A percentile compares a stretch with the other conserved stretches of the same genome.
These are phyloP conservation scores for Raja brachyura DNA, from an alignment of 2,113 vertebrate species.

Conservation along the genomic window DNA sequence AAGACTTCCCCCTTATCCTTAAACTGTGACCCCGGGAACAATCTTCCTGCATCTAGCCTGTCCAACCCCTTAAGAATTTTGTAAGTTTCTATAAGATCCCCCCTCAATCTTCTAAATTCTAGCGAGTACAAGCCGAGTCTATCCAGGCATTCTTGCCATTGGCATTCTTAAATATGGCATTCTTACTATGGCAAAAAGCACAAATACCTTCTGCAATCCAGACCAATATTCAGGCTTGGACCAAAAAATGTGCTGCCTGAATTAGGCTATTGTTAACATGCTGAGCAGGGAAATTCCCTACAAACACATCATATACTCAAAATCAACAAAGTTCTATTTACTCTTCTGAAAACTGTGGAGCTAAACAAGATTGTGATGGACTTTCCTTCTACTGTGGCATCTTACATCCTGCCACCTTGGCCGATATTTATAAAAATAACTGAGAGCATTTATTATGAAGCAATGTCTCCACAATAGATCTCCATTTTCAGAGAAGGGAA, in stretches of 20 bases:
- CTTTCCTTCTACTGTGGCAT: not conserved
- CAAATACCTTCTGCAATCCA: not conserved
- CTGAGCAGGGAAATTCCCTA: not conserved
- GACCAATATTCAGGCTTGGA: not conserved
- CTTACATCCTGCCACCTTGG: not conserved
- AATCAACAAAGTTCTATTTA: not conserved
- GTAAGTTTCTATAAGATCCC: no score
- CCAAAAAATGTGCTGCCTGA: not conserved
- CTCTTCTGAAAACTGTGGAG: no score
- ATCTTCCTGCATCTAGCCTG: no score
- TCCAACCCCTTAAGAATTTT: no score
- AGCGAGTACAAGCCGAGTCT: no score
- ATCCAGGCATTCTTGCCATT: no score
- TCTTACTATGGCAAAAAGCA: not conserved
- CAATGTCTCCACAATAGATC: not conserved
- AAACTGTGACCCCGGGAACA: no score
- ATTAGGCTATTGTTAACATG: not conserved
- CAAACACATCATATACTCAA: not conserved
- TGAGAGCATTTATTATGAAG: not conserved
- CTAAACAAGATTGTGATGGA: not conserved
- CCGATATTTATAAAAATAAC: not conserved
- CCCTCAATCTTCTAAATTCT: no score
- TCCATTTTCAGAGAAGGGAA: not conserved
- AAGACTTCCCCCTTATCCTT: no score
- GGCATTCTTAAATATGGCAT: no score